Conservation (phyloP, 1,140 invertebrate genomes). For the Calliphora vicina region DNA sequence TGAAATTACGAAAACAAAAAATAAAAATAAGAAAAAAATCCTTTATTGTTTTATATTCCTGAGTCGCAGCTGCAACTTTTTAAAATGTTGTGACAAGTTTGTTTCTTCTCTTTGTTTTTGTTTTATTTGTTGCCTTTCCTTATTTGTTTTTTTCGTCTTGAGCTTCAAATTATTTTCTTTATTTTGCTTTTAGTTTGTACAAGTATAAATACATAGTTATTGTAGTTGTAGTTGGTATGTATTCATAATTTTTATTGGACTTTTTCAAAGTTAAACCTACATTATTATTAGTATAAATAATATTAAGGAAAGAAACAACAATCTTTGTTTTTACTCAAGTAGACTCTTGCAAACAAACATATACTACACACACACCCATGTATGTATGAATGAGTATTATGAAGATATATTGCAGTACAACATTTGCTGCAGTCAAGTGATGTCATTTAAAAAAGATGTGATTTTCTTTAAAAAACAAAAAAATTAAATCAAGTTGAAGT, state of each 20-base stretch:
- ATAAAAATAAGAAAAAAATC: neutral
- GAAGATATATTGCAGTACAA: neutral
- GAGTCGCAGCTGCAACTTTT: constrained; percentile 1
- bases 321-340: neutral
- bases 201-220: neutral
- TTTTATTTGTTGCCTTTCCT: neutral
- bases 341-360: neutral
- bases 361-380: neutral
- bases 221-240: neutral
- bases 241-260: constrained; percentile 10
- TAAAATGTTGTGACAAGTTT: constrained; percentile 13
- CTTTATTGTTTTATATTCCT: neutral
- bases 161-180: neutral
- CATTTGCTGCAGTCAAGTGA: constrained; percentile 11
- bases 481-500: neutral
- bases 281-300: neutral
- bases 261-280: constrained; percentile 5
- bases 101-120: neutral
- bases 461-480: neutral
- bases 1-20: neutral
- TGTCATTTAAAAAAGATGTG: neutral
- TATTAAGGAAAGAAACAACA: neutral
- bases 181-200: neutral
- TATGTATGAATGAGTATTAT: neutral
- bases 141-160: neutral